Base-by-base conservation (phyloP, 2,797 vertebrate species). In the Takifugu rubripes region DNA sequence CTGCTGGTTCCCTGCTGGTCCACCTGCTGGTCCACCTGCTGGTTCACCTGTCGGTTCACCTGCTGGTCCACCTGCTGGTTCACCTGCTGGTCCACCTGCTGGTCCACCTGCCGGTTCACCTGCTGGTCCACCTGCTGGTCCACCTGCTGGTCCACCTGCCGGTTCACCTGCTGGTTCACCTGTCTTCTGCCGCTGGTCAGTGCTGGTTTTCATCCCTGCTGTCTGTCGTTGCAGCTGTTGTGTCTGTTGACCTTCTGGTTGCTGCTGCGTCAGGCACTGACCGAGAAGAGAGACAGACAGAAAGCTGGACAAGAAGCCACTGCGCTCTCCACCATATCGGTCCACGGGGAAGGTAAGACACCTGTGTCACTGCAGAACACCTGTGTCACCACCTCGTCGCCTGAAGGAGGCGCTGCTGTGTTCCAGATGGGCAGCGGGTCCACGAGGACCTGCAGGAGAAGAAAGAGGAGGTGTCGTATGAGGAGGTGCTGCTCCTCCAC, bases 221-320 rank as follows among this genome's bases (percentile, higher is more conserved):
- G 33, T 55, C 1, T 21, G 21, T 31, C n/a, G 33, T 61, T 74
- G 10, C 85, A 98, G 96, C 88, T 97, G 63, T 75, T 98, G 83
- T 98, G 94, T 80, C 92, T 93, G 33, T 78, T 96, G 84, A 96
- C 92, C 49, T 98, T 98, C 81, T 98, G 96, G 96, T 89, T 98
- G 59, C 88, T 98, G 70, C 84, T 98, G 64, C 93, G 94, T 79
- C 96, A 98, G 82, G 89, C 94, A 1, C 86, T 96, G 56, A 97
- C 92, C 6, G 96, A 98, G 87, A 92, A 92, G 70, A 94, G 88
- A 77, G 91, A 93, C 47, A 84, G 90, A 59, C 88, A 64, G 55
- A 33, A 14, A 9, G 53, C 63, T 3, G 82, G 86, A 58, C 86
- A 65, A 52, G 33, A 16, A 6, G 53, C 62, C 6, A 83, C 85